Conservation (phyloP, 2,797 vertebrate species). For the Chaunax sp. region DNA sequence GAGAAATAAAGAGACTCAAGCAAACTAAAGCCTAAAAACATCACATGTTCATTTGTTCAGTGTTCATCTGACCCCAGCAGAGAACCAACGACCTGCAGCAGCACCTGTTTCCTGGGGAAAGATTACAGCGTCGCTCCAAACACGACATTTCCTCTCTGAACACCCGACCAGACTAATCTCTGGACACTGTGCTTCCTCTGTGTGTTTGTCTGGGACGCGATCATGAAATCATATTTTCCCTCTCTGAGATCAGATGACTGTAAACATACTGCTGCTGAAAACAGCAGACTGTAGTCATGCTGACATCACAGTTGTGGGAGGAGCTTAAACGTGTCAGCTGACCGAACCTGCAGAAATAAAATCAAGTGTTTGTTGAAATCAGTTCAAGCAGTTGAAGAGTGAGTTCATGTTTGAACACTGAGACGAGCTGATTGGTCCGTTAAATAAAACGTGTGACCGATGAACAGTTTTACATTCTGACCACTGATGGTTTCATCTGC, state of each 20-base stretch:
- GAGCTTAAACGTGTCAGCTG: too few relatives aligned
- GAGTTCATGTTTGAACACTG: background rate
- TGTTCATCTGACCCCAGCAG: too few relatives aligned
- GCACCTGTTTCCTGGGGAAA: constrained; percentile 67
- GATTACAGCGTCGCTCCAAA: constrained; percentile 38
- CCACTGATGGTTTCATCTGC: too few relatives aligned
- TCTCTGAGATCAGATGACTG: constrained; percentile 6
- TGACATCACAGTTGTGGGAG: too few relatives aligned
- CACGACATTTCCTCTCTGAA: constrained; percentile 24
- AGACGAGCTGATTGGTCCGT: too few relatives aligned
- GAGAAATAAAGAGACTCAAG: too few relatives aligned
- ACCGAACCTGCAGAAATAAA: too few relatives aligned
- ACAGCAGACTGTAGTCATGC: too few relatives aligned
- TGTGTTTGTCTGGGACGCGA: background rate
- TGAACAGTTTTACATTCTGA: too few relatives aligned
- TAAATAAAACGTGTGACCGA: too few relatives aligned
- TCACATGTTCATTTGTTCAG: background rate
- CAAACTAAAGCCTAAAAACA: too few relatives aligned
- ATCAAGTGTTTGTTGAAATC: background rate
- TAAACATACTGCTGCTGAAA: background rate
- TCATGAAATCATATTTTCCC: constrained; percentile 19
- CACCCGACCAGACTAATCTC: constrained; percentile 14
- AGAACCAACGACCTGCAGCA: background rate
- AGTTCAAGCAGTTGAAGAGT: background rate
- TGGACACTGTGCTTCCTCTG: constrained; percentile 39